Evolutionary conservation across 2,797 vertebrate genomes (phyloP).

Genomic region (Miichthys miiuy): DNA sequence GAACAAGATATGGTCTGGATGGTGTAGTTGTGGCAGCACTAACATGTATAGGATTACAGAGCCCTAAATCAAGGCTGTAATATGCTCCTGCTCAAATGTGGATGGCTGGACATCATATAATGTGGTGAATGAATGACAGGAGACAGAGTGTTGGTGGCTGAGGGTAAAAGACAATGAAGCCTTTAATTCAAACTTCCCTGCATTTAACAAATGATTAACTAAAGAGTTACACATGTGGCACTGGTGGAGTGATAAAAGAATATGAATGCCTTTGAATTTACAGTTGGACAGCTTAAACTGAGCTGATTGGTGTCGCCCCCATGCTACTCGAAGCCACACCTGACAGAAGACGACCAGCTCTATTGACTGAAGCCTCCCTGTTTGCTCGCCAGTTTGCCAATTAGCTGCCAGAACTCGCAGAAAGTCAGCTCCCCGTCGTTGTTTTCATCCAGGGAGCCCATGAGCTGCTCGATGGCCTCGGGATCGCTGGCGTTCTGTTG

Average conservation of each 20-base stretch:
- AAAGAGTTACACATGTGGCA: conserved; percentile 47
- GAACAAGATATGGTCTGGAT: conserved; percentile 64
- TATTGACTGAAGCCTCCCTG: conserved; percentile 80
- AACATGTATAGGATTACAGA: conserved; percentile 65
- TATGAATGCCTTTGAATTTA: conserved; percentile 22
- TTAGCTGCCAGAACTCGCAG: conserved; percentile 87
- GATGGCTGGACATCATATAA: conserved; percentile 52
- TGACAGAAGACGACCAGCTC: conserved; percentile 6
- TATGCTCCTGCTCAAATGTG: conserved; percentile 42
- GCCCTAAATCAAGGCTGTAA: conserved; percentile 73
- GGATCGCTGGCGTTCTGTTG: conserved; percentile 82
- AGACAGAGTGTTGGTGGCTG: conserved; percentile 44
- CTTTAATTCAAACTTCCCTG: conserved; percentile 76
- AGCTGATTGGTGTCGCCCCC: conserved; percentile 1
- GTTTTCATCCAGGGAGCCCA: conserved; percentile 83
- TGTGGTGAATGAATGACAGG: conserved; percentile 76
- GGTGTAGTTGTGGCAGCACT: conserved; percentile 44
- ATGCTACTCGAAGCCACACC: conserved; percentile 18
- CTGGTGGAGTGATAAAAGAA: conserved; percentile 34
- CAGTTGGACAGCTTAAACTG: conserved; percentile 14
- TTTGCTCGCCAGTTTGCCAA: conserved; percentile 83
- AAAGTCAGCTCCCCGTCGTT: conserved; percentile 87
- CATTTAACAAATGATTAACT: conserved; percentile 70
- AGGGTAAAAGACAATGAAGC: conserved; percentile 61
- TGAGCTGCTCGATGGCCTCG: conserved; percentile 78